Evolutionary conservation across 2,888 invertebrate species (phyloP).

Genomic region (Cotesia congregata): DNA sequence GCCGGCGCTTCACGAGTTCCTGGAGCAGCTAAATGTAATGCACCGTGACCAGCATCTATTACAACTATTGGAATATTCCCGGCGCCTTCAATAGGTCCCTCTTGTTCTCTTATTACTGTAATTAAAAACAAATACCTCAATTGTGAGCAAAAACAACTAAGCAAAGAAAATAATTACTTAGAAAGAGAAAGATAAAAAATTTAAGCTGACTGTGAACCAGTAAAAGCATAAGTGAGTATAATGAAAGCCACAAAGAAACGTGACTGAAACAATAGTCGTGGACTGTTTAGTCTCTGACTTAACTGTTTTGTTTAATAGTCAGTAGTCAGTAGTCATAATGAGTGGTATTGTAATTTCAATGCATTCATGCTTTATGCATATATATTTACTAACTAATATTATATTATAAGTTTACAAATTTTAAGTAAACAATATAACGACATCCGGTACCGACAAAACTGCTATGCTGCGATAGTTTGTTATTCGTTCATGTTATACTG

Average conservation of each 20-base stretch:
- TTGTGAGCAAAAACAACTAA: neutral
- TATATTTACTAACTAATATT: neutral
- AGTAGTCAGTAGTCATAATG: neutral
- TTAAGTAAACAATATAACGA: slow-evolving; percentile 2
- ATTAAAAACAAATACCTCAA: slow-evolving; percentile 24
- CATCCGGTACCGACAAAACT: slow-evolving; percentile 18
- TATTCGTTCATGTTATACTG: neutral
- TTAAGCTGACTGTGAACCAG: neutral
- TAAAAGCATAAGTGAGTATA: neutral
- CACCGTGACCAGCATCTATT: slow-evolving; percentile 62
- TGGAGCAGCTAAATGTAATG: slow-evolving; percentile 77
- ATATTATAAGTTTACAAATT: neutral
- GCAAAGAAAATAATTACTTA: neutral
- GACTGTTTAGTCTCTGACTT: neutral
- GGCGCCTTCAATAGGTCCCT: slow-evolving; percentile 64
- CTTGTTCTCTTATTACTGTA: slow-evolving; percentile 77
- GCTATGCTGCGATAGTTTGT: neutral
- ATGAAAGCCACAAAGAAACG: neutral
- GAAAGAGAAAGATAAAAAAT: neutral
- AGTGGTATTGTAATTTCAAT: neutral
- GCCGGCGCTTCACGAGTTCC: slow-evolving; percentile 72
- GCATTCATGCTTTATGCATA: neutral
- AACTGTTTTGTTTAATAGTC: neutral
- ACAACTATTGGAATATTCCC: slow-evolving; percentile 60
- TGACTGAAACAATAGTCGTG: neutral